Evolutionary conservation across 2,113 vertebrate genomes (phyloP), one percentile per base, ranked within the genome.

Genomic region (Bubo bubo): DNA sequence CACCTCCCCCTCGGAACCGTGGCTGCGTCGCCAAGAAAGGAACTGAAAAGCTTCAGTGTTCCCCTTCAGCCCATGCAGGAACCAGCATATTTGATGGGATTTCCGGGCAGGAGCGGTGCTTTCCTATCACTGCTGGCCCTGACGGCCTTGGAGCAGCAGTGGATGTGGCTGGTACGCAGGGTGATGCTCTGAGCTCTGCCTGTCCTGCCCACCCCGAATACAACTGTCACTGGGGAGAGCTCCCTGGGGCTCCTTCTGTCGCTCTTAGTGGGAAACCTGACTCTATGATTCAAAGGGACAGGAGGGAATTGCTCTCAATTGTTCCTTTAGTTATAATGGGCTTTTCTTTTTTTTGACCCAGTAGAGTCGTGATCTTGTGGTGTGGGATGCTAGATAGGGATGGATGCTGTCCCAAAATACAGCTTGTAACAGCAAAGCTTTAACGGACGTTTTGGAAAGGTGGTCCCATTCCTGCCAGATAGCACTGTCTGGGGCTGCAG

Each of bases 1-100:
- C 95, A 97, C 86, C 86, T 90, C 75, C 89, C 93, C 50, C 87
- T 94, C 3, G 47, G 87, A 90, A 94, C 77, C 0, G 2, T 5
- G 35, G 58, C 80, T 81, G 66, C 5, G 4, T 81, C 1, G 70
- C 84, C 94, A 94, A 90, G 96, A 96, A 96, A 71, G 74, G 94
- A 86, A 34, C 91, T 96, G 96, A 97, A 97, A 95, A 93, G 90
- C 94, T 79, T 27, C 80, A 94, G 89, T 97, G 93, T 97, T 96
- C 71, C 23, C 64, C 87, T 91, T 34, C 89, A 85, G 82, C 82
- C 79, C 11, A 10, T 12, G 30, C 34, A 21, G 94, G 70, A 94
- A 45, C 12, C 4, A 5, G 63, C 2, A 3, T 16, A 52, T 12
- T 89, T 49, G 35, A 23, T 83, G 94, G 84, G 91, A 76, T 96